phyloP scores from a whole-genome alignment of 2,888 invertebrate species.

The Drosophila birchii region DNA sequence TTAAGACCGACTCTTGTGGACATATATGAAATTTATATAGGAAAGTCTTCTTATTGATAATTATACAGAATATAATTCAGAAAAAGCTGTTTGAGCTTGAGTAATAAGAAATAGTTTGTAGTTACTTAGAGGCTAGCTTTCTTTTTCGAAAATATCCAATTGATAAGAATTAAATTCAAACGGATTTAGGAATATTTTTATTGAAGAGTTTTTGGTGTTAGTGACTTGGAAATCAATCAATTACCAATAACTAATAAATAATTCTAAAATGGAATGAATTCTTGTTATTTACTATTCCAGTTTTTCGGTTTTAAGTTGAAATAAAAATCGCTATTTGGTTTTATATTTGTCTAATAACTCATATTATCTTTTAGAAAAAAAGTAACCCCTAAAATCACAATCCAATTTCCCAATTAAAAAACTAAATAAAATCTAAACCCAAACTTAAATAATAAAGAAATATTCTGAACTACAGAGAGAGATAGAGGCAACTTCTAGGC shows the following conservation, averaged over 20 bases:
- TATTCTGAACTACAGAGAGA: slow-evolving; percentile 25
- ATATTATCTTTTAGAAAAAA: background rate
- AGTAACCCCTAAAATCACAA: background rate
- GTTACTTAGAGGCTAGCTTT: background rate
- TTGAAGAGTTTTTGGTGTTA: too few species aligned
- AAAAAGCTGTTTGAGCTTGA: background rate
- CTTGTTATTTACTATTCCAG: too few species aligned
- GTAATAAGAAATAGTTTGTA: background rate
- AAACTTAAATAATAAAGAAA: slow-evolving; percentile 7
- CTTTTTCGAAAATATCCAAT: background rate
- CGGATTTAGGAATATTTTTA: background rate
- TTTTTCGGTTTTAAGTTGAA: too few species aligned
- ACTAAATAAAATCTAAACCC: slow-evolving; percentile 18
- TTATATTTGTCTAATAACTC: too few species aligned
- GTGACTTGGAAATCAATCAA: background rate
- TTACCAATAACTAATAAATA: too few species aligned
- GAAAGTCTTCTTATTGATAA: background rate
- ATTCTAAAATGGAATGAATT: too few species aligned
- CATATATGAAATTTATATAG: background rate
- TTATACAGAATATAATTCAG: background rate
- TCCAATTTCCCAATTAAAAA: slow-evolving; percentile 29
- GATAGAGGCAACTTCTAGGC: slow-evolving; percentile 23
- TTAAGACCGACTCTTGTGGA: background rate
- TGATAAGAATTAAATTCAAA: background rate
- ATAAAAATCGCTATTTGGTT: too few species aligned